These are phyloP conservation scores for Pseudococcus viburni DNA, from an alignment of 2,888 invertebrate species.

Conservation along the genomic window DNA sequence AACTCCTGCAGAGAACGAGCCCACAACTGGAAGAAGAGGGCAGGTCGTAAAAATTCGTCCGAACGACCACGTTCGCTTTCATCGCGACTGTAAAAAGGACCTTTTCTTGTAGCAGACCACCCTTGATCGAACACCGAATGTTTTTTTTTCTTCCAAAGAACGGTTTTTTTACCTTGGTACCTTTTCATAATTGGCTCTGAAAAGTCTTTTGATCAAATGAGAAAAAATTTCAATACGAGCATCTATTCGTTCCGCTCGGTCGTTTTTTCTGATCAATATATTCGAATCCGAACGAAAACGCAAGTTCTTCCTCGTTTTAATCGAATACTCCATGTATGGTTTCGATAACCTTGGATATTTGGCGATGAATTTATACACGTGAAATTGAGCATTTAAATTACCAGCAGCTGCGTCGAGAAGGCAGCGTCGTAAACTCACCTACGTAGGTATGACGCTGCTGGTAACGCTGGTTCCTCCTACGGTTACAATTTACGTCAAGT, in stretches of 20 bases:
- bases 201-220: background rate
- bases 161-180: background rate
- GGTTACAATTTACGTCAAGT: background rate
- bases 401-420: background rate
- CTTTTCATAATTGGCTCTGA: background rate
- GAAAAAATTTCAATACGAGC: background rate
- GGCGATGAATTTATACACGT: conserved; percentile 2
- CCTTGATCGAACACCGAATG: background rate
- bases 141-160: background rate
- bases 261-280: background rate
- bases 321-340: background rate
- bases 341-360: background rate
- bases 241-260: background rate
- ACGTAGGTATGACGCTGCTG: background rate
- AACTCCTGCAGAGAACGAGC: conserved; percentile 10
- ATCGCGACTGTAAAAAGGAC: background rate
- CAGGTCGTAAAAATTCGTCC: conserved; percentile 13
- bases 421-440: background rate
- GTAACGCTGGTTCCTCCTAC: background rate
- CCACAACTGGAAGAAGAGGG: background rate
- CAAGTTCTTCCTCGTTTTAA: background rate
- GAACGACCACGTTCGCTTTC: background rate
- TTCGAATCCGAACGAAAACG: background rate
- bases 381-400: background rate
- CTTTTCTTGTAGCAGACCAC: background rate